These are phyloP conservation scores for Psittacula derbiana DNA, from an alignment of 2,797 vertebrate species.

Conservation along the genomic window DNA sequence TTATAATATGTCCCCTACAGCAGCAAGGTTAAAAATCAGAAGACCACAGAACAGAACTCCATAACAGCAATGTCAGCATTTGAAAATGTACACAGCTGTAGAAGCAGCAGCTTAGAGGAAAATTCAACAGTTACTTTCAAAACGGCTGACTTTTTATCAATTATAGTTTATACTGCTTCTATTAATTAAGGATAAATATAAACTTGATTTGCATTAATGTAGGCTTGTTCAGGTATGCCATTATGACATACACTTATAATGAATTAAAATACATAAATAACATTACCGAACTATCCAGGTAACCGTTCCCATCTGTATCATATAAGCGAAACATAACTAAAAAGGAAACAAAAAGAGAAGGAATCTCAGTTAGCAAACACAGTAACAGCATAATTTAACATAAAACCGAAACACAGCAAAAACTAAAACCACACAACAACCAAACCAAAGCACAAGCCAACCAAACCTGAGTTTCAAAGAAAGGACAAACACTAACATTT, in stretches of 20 bases:
- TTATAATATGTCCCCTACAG: neutral
- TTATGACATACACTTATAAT: neutral
- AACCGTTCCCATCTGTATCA: slow-evolving; percentile 93
- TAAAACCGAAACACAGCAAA: neutral
- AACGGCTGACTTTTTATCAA: neutral
- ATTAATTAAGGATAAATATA: neutral
- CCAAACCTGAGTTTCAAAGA: neutral
- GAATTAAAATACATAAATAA: neutral
- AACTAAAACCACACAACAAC: neutral
- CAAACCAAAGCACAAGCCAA: neutral
- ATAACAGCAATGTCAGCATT: neutral
- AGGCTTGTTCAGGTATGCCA: neutral
- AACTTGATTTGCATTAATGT: neutral
- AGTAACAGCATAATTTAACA: neutral
- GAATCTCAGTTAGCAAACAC: neutral
- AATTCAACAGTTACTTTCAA: neutral
- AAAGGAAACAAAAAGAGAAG: slow-evolving; percentile 48
- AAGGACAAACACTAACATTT: neutral
- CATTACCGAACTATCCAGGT: slow-evolving; percentile 91
- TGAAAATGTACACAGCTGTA: neutral
- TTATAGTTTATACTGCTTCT: neutral
- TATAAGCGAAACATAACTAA: slow-evolving; percentile 96
- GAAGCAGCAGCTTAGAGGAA: neutral
- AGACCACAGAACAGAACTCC: neutral
- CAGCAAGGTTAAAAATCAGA: neutral